Conservation (phyloP, 2,113 vertebrate species). For the Hyperoodon ampullatus region DNA sequence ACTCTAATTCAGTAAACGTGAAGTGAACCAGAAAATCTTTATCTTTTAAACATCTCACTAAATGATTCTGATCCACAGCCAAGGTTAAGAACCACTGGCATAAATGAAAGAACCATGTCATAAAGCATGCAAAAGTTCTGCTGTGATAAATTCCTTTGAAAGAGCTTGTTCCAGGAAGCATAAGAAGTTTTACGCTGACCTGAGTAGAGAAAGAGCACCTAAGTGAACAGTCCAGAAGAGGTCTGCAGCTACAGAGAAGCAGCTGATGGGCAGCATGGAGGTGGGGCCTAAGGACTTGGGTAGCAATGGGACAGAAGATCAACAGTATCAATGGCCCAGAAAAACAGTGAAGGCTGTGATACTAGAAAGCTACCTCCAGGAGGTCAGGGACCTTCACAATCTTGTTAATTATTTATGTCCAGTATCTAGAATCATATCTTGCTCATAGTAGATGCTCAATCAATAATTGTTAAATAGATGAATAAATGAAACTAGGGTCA, state of each 20-base stretch:
- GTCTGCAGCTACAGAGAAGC: neutral
- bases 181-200: neutral
- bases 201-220: neutral
- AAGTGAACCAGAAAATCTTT: neutral
- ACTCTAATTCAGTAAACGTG: neutral
- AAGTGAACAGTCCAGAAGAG: neutral
- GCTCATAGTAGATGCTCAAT: neutral
- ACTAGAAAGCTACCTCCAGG: neutral
- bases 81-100: neutral
- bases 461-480: neutral
- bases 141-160: neutral
- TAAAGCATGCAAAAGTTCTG: neutral
- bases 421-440: neutral
- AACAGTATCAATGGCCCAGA: neutral
- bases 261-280: neutral
- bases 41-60: neutral
- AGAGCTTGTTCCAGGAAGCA: neutral
- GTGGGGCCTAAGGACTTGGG: neutral
- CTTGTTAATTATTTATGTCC: neutral
- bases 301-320: neutral
- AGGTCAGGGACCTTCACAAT: neutral
- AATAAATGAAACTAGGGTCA: neutral
- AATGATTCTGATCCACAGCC: neutral
- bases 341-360: neutral
- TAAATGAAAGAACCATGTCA: neutral